Percentiles rank a stretch among this genome's conserved stretches.
Evolutionary conservation across 2,113 vertebrate species (phyloP).

Genomic region (Gadus chalcogrammus): DNA sequence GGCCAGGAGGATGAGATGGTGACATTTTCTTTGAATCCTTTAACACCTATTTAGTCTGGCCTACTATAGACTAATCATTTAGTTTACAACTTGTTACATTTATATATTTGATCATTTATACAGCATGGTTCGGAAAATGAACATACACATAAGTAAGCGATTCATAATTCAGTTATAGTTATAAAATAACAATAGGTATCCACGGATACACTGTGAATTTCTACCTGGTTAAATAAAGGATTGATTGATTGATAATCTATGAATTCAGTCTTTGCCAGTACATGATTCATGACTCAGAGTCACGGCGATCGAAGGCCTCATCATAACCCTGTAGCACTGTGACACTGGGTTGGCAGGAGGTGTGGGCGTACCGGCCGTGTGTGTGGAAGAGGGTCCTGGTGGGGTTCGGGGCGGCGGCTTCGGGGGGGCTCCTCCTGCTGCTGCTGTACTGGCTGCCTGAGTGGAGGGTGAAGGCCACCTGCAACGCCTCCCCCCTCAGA

Average conservation of each 20-base stretch:
- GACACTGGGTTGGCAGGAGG: constrained; percentile 70
- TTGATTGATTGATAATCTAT: too few species aligned
- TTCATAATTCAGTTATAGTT: too few species aligned
- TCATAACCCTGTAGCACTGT: not conserved
- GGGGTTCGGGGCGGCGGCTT: constrained; percentile 77
- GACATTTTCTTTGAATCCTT: constrained; percentile 27
- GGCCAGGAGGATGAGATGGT: constrained; percentile 92
- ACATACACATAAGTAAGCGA: too few species aligned
- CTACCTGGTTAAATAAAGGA: too few species aligned
- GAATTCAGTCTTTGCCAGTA: too few species aligned
- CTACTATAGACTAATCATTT: too few species aligned
- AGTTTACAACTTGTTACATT: too few species aligned
- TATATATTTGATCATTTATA: too few species aligned
- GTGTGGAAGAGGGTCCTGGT: constrained; percentile 84
- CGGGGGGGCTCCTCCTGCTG: constrained; percentile 88
- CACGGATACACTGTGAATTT: too few species aligned
- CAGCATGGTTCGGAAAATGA: too few species aligned
- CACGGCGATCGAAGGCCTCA: not conserved
- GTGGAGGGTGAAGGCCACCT: constrained; percentile 86
- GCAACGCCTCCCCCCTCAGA: constrained; percentile 68
- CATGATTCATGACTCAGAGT: not conserved
- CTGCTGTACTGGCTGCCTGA: constrained; percentile 94
- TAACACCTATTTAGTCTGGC: too few species aligned
- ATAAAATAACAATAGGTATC: too few species aligned
- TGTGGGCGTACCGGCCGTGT: constrained; percentile 83